Conservation (phyloP, 2,888 invertebrate species). For the Altica lythri region DNA sequence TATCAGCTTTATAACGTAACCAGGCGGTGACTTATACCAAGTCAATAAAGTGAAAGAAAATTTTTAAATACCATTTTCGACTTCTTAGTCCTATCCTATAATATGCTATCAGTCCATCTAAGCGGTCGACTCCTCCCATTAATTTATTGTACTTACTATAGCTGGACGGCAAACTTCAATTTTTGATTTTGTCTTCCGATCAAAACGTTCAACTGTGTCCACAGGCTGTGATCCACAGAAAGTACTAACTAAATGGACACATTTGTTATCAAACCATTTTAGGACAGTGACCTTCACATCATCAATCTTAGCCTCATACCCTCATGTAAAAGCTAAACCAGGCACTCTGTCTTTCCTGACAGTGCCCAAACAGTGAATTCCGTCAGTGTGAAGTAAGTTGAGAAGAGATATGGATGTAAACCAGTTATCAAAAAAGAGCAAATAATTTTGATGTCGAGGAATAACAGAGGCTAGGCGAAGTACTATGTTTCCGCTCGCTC, state of each 20-base stretch:
- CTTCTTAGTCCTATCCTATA: neutral
- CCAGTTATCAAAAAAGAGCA: neutral
- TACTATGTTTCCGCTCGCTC: neutral
- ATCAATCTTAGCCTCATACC: neutral
- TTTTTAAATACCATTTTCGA: neutral
- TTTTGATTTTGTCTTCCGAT: neutral
- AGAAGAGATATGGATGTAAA: too few relatives aligned
- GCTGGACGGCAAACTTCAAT: neutral
- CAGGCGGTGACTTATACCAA: neutral
- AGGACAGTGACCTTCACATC: neutral
- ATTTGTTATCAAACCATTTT: neutral
- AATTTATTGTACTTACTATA: neutral
- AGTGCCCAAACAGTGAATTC: neutral
- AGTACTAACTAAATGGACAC: slow-evolving; percentile 1
- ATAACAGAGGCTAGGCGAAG: neutral
- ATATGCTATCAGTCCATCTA: neutral
- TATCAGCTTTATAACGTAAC: neutral
- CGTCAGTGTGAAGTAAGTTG: neutral
- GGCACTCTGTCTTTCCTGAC: neutral
- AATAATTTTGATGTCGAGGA: neutral
- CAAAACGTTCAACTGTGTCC: slow-evolving; percentile 3
- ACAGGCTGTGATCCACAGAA: neutral
- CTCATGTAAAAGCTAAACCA: neutral
- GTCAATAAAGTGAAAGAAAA: neutral
- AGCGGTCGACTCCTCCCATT: slow-evolving; percentile 1